Evolutionary conservation across 2,888 invertebrate genomes (phyloP).

Genomic region (Nemurella pictetii): DNA sequence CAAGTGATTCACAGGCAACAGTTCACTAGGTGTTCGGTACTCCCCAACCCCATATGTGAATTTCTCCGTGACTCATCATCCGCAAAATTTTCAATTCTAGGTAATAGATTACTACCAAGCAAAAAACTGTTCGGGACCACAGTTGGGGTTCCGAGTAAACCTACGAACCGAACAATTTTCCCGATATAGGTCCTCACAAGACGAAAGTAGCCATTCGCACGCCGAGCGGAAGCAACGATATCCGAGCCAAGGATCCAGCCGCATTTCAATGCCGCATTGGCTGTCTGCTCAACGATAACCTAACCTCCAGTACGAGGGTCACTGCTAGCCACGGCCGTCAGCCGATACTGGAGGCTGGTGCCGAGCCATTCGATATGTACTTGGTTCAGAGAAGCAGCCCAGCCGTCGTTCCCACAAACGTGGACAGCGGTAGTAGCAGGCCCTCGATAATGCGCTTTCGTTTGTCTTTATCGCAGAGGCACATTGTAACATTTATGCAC

Average conservation of each 20-base stretch:
- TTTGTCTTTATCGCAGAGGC: conserved; percentile 13
- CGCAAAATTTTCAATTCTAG: too few species aligned
- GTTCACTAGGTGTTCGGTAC: too few species aligned
- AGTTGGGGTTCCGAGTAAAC: too few species aligned
- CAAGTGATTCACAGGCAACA: too few species aligned
- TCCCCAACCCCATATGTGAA: too few species aligned
- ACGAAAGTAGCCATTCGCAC: neutral
- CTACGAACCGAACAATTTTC: too few species aligned
- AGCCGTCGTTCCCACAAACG: neutral
- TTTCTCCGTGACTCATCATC: too few species aligned
- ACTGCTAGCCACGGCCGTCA: neutral
- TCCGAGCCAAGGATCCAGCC: neutral
- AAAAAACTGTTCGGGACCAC: too few species aligned
- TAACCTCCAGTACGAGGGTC: neutral
- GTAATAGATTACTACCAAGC: too few species aligned
- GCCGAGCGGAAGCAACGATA: neutral
- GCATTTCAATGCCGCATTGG: neutral
- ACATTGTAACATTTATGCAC: neutral
- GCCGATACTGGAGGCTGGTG: neutral
- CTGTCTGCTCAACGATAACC: neutral
- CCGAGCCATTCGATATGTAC: neutral
- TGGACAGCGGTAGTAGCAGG: neutral
- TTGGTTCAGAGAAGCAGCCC: neutral
- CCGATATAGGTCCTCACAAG: neutral
- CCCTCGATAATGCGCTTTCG: neutral